Base-by-base conservation (phyloP, 2,797 vertebrate species). In the Etheostoma nigrum region DNA sequence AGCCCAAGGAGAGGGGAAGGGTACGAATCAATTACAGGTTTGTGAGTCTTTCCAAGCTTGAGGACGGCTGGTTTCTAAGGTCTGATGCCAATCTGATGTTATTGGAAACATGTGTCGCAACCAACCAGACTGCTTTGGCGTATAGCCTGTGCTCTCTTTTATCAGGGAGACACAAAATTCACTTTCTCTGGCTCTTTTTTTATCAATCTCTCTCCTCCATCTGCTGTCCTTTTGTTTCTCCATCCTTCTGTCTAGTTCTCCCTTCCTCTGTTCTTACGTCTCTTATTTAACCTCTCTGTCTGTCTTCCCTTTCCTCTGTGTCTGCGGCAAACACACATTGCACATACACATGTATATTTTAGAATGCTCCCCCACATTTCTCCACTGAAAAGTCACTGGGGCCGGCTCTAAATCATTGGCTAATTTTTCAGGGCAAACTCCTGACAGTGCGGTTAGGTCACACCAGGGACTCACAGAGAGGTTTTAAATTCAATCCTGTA, bases 401-500 rank as follows among this genome's bases (percentile, higher is more conserved):
- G 86, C 91, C 71, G 63, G 49, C 70, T 72, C 51, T 91, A 88
- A 89, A 89, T 89, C 87, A 89, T 77, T 82, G 4, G 25, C 63
- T 79, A 85, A 91, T 90, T 91, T 91, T 88, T 85, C 79, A 69
- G 74, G 45, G 62, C 78, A 84, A 83, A 88, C 23, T 80, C 87
- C 82, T 87, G 89, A 89, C 87, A 84, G 85, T 59, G 79, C 19
- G 0, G 62, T 72, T 71, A 83, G 78, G 80, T 92, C 88, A 87
- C 86, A 79, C 84, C 74, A 48, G 86, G 76, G 89, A 86, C 86
- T 78, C 76, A 52, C 76, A 48, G 67, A 80, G 74, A 83, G 86
- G 62, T 76, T 91, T 91, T 88, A 83, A 77, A 90, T 90, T 79
- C 78, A 91, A 89, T 91, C 88, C 60, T n/a, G n/a, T 55, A 48